Evolutionary conservation across 2,113 vertebrate species (phyloP), one percentile per base, ranked within the genome.

Genomic region (Elgaria multicarinata): DNA sequence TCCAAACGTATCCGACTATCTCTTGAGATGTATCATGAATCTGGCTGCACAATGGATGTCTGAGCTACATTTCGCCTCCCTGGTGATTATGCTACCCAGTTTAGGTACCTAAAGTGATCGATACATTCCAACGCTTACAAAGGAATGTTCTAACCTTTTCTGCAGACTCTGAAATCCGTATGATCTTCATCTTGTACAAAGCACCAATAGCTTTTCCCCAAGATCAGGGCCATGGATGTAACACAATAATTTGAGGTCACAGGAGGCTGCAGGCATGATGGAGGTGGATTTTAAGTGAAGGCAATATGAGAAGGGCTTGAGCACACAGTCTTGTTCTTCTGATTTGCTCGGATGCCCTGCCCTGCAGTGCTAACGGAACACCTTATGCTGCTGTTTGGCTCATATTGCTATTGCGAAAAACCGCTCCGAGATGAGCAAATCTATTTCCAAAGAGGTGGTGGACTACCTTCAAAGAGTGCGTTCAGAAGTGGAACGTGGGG

Each of bases 401-500:
- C 42, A 39, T 66, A 78, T 83, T 92, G 90, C 2, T 93, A 91
- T 85, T 58, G 91, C 42, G 33, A 55, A 53, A 79, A 53, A 46
- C 9, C 3, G 79, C 79, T 42, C 39, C 88, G 69, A 78, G 89
- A 94, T 90, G 92, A 93, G 94, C 81, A 89, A 93, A 94, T 87
- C 94, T 4, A 0, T 92, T 93, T 94, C 93, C 42, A 0, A 91
- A 95, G 91, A 85, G 90, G 91, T 90, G 83, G 91, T 90, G 90
- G 82, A 46, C 88, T 90, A 79, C 88, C 92, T 95, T 91, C 90
- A 90, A 93, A 90, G 94, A 92, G 94, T 90, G 93, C 89, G 84
- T 92, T 94, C 92, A 88, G 93, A 62, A 94, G 90, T 88, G 93
- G 39, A 0, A 10, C 77, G 87, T 85, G 89, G 91, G 92, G 71